These are phyloP conservation scores for Strix aluco DNA, from an alignment of 2,113 vertebrate species.

Conservation along the genomic window DNA sequence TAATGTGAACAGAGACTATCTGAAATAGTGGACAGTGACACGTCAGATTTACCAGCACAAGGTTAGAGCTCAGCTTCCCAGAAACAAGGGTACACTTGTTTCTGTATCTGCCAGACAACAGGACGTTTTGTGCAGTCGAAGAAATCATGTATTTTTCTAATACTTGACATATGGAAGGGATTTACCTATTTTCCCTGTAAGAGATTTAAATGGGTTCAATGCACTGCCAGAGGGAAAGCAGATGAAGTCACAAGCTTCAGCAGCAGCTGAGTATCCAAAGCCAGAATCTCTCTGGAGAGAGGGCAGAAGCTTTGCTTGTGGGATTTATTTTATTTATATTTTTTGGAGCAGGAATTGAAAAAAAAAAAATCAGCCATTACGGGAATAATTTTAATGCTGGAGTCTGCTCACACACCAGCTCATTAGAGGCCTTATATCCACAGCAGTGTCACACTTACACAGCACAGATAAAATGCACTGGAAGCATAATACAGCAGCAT, in stretches of 20 bases:
- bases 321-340: not conserved
- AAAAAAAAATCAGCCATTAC: not conserved
- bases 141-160: not conserved
- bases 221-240: not conserved
- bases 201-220: not conserved
- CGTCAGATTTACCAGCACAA: not conserved
- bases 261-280: not conserved
- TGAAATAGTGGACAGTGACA: not conserved
- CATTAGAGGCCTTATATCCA: not conserved
- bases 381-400: not conserved
- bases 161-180: slow-evolving; percentile 24
- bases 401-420: not conserved
- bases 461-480: not conserved
- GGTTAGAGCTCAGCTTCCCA: not conserved
- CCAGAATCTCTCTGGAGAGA: not conserved
- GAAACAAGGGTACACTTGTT: slow-evolving; percentile 57
- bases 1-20: not conserved
- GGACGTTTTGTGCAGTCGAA: slow-evolving; percentile 3
- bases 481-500: not conserved
- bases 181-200: slow-evolving; percentile 18
- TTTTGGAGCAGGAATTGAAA: too few species aligned
- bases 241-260: not conserved
- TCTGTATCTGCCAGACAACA: not conserved
- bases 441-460: not conserved
- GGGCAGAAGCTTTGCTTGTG: not conserved